A percentile compares a stretch with the other conserved stretches of the same genome.
Conservation (phyloP, 2,888 invertebrate genomes). For the Epistrophe grossulariae region DNA sequence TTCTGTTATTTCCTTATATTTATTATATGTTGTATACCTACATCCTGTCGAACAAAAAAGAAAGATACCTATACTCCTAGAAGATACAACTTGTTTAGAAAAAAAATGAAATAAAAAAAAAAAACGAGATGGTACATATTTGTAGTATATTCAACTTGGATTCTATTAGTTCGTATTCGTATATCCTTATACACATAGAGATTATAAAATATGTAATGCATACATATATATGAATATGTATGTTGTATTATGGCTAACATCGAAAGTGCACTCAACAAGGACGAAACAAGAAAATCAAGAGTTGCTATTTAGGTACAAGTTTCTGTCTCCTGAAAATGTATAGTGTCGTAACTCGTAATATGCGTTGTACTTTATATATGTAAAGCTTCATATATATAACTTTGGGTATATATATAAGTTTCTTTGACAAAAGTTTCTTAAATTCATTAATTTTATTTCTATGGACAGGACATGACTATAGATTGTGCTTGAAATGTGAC, state of each 20-base stretch:
- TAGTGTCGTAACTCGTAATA: neutral
- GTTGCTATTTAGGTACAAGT: neutral
- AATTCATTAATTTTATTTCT: slow-evolving; percentile 31
- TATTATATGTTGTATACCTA: neutral
- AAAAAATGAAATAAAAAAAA: neutral
- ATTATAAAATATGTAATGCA: slow-evolving; percentile 20
- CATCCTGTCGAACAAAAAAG: neutral
- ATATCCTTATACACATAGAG: neutral
- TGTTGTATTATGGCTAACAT: neutral
- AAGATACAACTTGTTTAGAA: neutral
- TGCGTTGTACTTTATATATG: neutral
- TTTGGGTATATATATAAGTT: slow-evolving; percentile 1
- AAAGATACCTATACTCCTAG: neutral
- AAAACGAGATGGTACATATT: neutral
- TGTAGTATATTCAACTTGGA: neutral
- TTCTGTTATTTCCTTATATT: slow-evolving; percentile 12
- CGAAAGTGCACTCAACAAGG: slow-evolving; percentile 17
- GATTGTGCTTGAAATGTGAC: neutral
- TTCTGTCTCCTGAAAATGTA: neutral
- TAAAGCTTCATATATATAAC: too few relatives aligned
- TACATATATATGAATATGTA: neutral
- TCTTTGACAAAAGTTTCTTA: slow-evolving; percentile 28
- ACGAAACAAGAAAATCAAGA: slow-evolving; percentile 15
- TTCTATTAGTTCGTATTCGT: slow-evolving; percentile 4
- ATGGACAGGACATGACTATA: neutral